Evolutionary conservation across 2,797 vertebrate species (phyloP).

Genomic region (Notoglanidium macrostoma): DNA sequence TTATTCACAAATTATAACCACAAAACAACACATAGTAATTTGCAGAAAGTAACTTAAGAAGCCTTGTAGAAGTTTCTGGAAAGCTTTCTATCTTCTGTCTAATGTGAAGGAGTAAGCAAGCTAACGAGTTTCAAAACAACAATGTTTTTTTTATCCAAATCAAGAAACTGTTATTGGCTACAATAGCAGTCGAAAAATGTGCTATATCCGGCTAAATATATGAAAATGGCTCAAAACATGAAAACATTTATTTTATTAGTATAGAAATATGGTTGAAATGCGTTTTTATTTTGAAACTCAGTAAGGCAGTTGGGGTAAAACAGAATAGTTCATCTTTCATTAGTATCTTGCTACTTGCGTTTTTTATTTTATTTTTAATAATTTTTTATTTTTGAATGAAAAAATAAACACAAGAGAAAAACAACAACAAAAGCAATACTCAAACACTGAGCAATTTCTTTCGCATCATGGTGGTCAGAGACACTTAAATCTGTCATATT

Average conservation of each 20-base stretch:
- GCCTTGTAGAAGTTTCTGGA: background rate
- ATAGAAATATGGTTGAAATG: background rate
- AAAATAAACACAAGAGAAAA: too few species aligned
- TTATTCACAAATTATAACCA: background rate
- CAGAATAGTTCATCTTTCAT: background rate
- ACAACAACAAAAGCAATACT: too few species aligned
- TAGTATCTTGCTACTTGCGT: background rate
- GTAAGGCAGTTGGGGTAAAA: background rate
- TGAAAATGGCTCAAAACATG: too few species aligned
- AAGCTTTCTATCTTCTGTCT: too few species aligned
- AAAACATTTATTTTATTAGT: background rate
- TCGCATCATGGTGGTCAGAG: too few species aligned
- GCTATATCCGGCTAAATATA: too few species aligned
- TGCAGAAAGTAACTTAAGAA: background rate
- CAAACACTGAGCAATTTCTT: too few species aligned
- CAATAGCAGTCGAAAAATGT: background rate
- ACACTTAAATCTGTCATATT: too few species aligned
- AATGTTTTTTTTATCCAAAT: background rate
- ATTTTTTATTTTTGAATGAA: too few species aligned
- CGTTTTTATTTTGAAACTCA: background rate
- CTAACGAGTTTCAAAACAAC: background rate
- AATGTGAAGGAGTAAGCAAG: background rate
- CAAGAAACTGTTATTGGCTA: too few species aligned
- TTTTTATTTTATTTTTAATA: too few species aligned
- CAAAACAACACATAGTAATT: background rate